These are phyloP conservation scores for Cladorhizidae sp. DNA, from an alignment of 37 sponge, comb jelly and placozoan species.

Conservation along the genomic window DNA sequence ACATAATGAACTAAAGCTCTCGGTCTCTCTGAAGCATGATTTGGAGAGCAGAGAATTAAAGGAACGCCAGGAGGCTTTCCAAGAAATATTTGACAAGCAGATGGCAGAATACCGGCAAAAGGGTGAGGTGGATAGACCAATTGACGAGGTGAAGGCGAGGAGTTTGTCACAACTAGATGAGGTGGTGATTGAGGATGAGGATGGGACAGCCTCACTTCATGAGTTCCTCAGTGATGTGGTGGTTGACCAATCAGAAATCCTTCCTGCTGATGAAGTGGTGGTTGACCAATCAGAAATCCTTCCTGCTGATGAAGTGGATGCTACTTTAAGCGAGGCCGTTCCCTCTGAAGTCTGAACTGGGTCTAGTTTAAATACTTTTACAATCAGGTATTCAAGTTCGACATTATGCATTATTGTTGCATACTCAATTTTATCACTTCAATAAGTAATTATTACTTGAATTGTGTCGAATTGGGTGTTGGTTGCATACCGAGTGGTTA, in stretches of 20 bases:
- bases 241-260: not conserved
- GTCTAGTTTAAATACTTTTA: too few relatives aligned
- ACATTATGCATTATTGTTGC: too few relatives aligned
- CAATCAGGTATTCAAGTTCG: too few relatives aligned
- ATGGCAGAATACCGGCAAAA: conserved; percentile 52
- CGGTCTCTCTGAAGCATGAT: conserved; percentile 2
- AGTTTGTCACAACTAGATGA: conserved; percentile 48
- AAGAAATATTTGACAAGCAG: conserved; percentile 65
- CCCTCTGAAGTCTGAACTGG: not conserved
- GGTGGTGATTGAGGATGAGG: conserved; percentile 65
- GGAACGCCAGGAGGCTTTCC: conserved; percentile 66
- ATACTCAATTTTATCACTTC: too few relatives aligned
- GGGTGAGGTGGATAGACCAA: conserved; percentile 52
- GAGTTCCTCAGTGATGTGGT: conserved; percentile 69
- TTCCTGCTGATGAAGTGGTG: not conserved
- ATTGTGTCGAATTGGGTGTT: too few relatives aligned
- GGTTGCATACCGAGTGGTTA: too few relatives aligned
- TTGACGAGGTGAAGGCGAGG: not conserved
- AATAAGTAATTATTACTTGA: too few relatives aligned
- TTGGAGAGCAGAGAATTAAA: conserved; percentile 15
- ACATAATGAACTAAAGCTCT: conserved; percentile 24
- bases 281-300: not conserved
- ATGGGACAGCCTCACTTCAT: conserved; percentile 47
- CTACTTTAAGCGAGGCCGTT: not conserved
- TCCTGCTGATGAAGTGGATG: not conserved